A percentile compares a stretch with the other conserved stretches of the same genome.
Conservation (phyloP, 2,888 invertebrate genomes). For the Mystacides longicornis region DNA sequence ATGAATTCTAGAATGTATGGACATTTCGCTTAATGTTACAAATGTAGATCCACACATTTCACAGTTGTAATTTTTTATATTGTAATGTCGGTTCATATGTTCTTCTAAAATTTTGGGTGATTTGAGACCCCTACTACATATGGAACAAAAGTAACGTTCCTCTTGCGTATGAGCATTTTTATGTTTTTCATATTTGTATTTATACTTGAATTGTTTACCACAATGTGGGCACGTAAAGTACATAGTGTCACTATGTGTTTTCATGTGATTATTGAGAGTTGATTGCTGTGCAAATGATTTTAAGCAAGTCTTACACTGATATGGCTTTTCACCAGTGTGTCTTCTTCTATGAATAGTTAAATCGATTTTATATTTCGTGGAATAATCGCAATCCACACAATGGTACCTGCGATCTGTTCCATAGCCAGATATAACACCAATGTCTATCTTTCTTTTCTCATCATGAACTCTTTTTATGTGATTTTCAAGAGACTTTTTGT, state of each 20-base stretch:
- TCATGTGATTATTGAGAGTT: slow-evolving; percentile 40
- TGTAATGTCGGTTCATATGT: slow-evolving; percentile 42
- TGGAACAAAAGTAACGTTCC: slow-evolving; percentile 36
- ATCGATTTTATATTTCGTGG: slow-evolving; percentile 44
- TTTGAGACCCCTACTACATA: slow-evolving; percentile 42
- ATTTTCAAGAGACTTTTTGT: slow-evolving; percentile 29
- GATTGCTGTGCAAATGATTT: slow-evolving; percentile 43
- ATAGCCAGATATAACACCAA: slow-evolving; percentile 39
- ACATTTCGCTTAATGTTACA: slow-evolving; percentile 42
- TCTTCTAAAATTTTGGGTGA: slow-evolving; percentile 38
- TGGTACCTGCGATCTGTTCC: slow-evolving; percentile 40
- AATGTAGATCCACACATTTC: slow-evolving; percentile 45
- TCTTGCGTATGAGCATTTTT: slow-evolving; percentile 36
- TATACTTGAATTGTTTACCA: slow-evolving; percentile 47
- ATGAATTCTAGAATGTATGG: slow-evolving; percentile 41
- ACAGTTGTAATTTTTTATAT: slow-evolving; percentile 43
- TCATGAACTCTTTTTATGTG: slow-evolving; percentile 39
- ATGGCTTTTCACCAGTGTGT: slow-evolving; percentile 43
- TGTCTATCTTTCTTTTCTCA: slow-evolving; percentile 30
- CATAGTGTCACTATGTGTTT: slow-evolving; percentile 38
- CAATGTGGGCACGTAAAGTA: slow-evolving; percentile 41
- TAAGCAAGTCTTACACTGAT: slow-evolving; percentile 40
- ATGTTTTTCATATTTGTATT: slow-evolving; percentile 41
- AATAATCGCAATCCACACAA: slow-evolving; percentile 41
- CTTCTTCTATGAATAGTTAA: slow-evolving; percentile 42